Conservation (phyloP, 2,888 invertebrate species). For the Ectemnius continuus region DNA sequence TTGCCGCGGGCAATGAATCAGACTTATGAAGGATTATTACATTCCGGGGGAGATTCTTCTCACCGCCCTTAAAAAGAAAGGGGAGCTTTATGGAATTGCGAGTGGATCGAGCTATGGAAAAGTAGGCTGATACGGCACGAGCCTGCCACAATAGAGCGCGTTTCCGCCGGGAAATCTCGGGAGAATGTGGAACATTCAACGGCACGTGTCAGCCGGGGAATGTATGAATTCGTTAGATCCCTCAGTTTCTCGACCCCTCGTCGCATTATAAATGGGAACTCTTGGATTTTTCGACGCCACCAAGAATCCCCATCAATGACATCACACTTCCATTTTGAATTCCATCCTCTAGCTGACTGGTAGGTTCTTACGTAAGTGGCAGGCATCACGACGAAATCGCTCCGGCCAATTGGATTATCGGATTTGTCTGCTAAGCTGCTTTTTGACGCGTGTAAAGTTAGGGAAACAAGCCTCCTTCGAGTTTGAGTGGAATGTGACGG, state of each 20-base stretch:
- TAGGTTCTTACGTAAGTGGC: neutral
- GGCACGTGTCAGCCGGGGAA: constrained; percentile 11
- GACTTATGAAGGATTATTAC: neutral
- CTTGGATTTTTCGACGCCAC: too few relatives aligned
- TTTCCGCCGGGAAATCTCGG: constrained; percentile 19
- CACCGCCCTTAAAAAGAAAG: neutral
- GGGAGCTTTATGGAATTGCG: neutral
- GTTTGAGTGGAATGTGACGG: too few relatives aligned
- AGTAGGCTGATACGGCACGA: neutral
- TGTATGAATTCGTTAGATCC: constrained; percentile 17
- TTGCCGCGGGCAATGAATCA: neutral
- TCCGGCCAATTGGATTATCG: neutral
- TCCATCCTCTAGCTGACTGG: too few relatives aligned
- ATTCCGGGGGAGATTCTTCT: neutral
- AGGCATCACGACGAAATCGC: neutral
- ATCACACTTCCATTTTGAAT: too few relatives aligned
- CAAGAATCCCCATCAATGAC: too few relatives aligned
- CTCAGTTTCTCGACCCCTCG: neutral
- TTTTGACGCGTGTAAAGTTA: constrained; percentile 12
- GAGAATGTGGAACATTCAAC: neutral
- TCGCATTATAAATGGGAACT: neutral
- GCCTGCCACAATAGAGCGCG: neutral
- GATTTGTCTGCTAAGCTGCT: constrained; percentile 1
- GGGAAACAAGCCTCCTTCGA: too few relatives aligned
- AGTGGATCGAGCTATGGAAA: neutral